phyloP scores from a whole-genome alignment of 2,888 invertebrate genomes.

The Nymphalis c-album region DNA sequence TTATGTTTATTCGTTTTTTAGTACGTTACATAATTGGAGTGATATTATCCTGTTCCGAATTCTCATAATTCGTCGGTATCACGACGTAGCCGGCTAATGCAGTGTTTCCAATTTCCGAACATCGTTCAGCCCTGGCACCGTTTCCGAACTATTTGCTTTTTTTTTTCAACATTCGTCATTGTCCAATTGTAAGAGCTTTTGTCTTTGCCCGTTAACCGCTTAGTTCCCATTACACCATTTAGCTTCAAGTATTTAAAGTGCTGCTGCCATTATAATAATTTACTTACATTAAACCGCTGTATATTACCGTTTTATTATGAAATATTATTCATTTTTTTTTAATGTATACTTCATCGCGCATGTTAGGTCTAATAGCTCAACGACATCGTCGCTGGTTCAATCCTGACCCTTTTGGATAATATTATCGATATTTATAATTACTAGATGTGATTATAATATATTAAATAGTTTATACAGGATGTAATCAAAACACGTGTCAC shows the following conservation, averaged over 20 bases:
- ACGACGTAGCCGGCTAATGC: constrained; percentile 64
- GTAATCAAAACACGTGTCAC: no score
- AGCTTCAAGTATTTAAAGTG: constrained; percentile 35
- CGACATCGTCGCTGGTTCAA: no score
- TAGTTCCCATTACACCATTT: constrained; percentile 37
- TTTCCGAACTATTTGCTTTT: constrained; percentile 58
- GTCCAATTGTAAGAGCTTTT: constrained; percentile 69
- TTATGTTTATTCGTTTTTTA: neutral
- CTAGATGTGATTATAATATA: no score
- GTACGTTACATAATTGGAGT: constrained; percentile 32
- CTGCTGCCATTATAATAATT: constrained; percentile 29
- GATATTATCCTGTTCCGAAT: constrained; percentile 43
- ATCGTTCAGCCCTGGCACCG: constrained; percentile 47
- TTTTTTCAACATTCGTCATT: constrained; percentile 73
- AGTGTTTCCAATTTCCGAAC: constrained; percentile 76
- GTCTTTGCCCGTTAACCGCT: constrained; percentile 46
- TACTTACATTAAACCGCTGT: constrained; percentile 17
- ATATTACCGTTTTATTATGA: neutral
- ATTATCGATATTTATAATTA: no score
- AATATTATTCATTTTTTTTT: constrained; percentile 8
- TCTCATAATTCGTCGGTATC: constrained; percentile 70
- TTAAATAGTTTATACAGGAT: no score
- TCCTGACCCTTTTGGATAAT: no score
- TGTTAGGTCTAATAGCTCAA: no score
- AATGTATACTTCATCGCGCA: neutral